Percentiles rank a stretch among this genome's conserved stretches.
Conservation (phyloP, 2,797 vertebrate genomes). For the Rhabdomys pumilio region DNA sequence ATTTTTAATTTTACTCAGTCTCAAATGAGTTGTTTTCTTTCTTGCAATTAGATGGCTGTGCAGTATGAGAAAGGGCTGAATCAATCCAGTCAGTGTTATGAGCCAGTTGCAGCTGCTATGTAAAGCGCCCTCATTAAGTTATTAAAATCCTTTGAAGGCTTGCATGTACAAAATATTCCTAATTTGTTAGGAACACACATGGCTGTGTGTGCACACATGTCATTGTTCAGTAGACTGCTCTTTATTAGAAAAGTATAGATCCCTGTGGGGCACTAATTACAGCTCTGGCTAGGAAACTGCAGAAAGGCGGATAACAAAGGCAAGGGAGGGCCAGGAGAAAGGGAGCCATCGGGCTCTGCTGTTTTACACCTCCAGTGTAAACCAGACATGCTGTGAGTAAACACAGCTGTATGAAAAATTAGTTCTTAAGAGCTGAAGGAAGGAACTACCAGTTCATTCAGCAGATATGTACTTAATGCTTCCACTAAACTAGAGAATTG, state of each 20-base stretch:
- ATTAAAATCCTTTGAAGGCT: constrained; percentile 73
- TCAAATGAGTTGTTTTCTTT: constrained; percentile 61
- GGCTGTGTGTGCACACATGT: constrained; percentile 76
- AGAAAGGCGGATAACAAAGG: constrained; percentile 79
- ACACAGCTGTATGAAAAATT: constrained; percentile 88
- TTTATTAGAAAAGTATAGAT: constrained; percentile 85
- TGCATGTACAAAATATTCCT: constrained; percentile 71
- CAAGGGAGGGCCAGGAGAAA: constrained; percentile 77
- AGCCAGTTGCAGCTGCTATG: constrained; percentile 79
- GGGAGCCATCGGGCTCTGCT: constrained; percentile 80
- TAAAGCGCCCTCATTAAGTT: constrained; percentile 66
- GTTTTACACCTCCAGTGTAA: constrained; percentile 86
- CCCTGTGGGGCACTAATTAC: constrained; percentile 86
- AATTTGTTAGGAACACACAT: constrained; percentile 56
- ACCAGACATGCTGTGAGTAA: constrained; percentile 89
- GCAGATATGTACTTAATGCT: constrained; percentile 53
- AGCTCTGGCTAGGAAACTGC: constrained; percentile 85
- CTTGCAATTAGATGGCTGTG: neutral
- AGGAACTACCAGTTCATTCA: constrained; percentile 74
- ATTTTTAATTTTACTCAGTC: constrained; percentile 53
- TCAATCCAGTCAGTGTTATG: constrained; percentile 54
- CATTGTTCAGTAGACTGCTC: constrained; percentile 81
- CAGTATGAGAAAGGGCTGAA: neutral
- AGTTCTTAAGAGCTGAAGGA: constrained; percentile 77
- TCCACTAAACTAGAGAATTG: constrained; percentile 49